Conservation (phyloP, 2,113 vertebrate species). For the Ictalurus furcatus region DNA sequence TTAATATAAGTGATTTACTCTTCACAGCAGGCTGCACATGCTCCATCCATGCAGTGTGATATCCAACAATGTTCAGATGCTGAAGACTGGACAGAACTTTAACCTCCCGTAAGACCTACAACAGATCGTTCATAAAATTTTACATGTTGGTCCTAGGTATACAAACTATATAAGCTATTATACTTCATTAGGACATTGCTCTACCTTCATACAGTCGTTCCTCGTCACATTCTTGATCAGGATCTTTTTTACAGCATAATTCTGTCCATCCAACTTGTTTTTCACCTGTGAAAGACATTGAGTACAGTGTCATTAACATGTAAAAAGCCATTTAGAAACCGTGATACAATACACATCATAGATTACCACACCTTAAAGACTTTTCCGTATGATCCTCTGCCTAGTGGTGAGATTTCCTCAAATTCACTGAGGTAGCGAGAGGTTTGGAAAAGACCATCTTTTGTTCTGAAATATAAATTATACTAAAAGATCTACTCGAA, state of each 20-base stretch:
- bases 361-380: slow-evolving; percentile 85
- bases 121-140: neutral
- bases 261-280: slow-evolving; percentile 94
- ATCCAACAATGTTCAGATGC: slow-evolving; percentile 89
- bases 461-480: slow-evolving; percentile 70
- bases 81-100: slow-evolving; percentile 93
- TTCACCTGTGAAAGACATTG: slow-evolving; percentile 76
- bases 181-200: neutral
- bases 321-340: neutral
- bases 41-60: slow-evolving; percentile 98
- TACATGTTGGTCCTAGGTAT: neutral
- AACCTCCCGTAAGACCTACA: slow-evolving; percentile 90
- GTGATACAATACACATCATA: neutral
- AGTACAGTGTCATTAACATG: neutral
- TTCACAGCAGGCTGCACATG: slow-evolving; percentile 78
- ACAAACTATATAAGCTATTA: neutral
- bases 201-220: slow-evolving; percentile 93
- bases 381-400: slow-evolving; percentile 92
- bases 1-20: slow-evolving; percentile 54
- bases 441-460: slow-evolving; percentile 84
- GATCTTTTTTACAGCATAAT: slow-evolving; percentile 96
- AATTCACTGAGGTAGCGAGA: slow-evolving; percentile 95
- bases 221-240: slow-evolving; percentile 89
- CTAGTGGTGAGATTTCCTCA: slow-evolving; percentile 85
- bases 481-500: neutral